Conservation (phyloP, 1,140 invertebrate genomes). For the Camponotus floridanus region DNA sequence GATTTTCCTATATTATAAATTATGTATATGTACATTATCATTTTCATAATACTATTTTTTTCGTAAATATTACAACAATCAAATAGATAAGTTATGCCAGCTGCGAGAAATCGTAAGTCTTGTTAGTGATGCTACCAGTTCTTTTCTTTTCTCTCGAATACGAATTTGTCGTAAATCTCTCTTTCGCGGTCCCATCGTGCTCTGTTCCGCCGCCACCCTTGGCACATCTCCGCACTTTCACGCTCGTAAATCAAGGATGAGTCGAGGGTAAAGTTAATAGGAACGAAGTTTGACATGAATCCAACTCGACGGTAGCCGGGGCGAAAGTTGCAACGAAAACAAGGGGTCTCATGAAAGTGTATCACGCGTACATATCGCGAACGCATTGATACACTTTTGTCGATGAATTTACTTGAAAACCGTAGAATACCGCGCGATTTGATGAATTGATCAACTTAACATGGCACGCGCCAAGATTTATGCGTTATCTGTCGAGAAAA, state of each 20-base stretch:
- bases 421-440: not conserved
- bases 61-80: not conserved
- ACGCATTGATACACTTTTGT: conserved; percentile 31
- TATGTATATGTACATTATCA: conserved; percentile 10
- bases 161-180: conserved; percentile 62
- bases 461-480: conserved; percentile 20
- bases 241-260: conserved; percentile 76
- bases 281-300: conserved; percentile 74
- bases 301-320: conserved; percentile 35
- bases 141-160: conserved; percentile 35
- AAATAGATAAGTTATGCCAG: not conserved
- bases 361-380: not conserved
- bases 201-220: not conserved
- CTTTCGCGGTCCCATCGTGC: not conserved
- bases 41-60: not conserved
- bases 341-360: not conserved
- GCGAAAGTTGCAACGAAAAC: conserved; percentile 47
- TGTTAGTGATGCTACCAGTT: not conserved
- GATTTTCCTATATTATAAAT: not conserved
- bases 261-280: conserved; percentile 67
- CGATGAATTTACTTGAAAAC: conserved; percentile 5
- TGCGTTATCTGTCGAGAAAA: conserved; percentile 9
- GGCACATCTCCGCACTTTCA: conserved; percentile 38
- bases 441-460: conserved; percentile 33
- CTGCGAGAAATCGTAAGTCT: conserved; percentile 37